Conservation (phyloP, 2,888 invertebrate species). For the Dendrolimus houi region DNA sequence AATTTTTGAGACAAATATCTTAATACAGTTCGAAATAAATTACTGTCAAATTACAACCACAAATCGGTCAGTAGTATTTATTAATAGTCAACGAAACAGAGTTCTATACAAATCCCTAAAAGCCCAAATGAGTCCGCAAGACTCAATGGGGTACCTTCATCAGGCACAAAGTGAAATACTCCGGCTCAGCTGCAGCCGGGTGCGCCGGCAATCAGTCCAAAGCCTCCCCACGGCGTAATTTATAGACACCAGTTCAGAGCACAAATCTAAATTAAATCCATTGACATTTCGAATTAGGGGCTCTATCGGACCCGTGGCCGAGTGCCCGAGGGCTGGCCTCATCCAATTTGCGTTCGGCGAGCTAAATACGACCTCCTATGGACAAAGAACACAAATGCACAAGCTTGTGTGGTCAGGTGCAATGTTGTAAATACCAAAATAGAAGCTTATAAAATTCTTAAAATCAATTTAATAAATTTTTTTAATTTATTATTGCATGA, state of each 20-base stretch:
- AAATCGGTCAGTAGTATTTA: too few species aligned
- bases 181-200: slow-evolving; percentile 25
- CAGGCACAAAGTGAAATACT: slow-evolving; percentile 49
- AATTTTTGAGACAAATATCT: too few species aligned
- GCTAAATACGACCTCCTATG: too few species aligned
- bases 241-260: slow-evolving; percentile 17
- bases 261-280: slow-evolving; percentile 60
- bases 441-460: too few species aligned
- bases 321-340: not conserved
- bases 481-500: too few species aligned
- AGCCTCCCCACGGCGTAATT: not conserved
- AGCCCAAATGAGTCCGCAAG: not conserved
- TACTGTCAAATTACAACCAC: too few species aligned
- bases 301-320: not conserved
- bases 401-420: too few species aligned
- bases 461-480: too few species aligned
- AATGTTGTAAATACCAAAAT: too few species aligned
- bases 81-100: too few species aligned
- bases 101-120: not conserved
- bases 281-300: slow-evolving; percentile 53
- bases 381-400: too few species aligned
- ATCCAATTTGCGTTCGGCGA: not conserved
- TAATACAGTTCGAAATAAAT: too few species aligned
- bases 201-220: slow-evolving; percentile 15
- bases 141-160: not conserved